phyloP scores from a whole-genome alignment of 1,140 invertebrate genomes.

The Bombus terrestris region DNA sequence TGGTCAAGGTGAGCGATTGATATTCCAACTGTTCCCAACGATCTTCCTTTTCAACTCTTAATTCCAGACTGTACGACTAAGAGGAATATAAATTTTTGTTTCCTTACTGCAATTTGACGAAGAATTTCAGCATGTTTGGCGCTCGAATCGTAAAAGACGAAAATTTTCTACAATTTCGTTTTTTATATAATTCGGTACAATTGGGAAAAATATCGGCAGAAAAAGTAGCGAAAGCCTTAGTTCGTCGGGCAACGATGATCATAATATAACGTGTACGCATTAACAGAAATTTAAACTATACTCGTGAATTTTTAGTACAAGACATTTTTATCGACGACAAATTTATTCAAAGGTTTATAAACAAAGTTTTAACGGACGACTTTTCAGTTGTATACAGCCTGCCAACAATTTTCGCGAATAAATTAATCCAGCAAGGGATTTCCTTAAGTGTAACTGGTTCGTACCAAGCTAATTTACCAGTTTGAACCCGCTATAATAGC shows the following conservation, averaged over 20 bases:
- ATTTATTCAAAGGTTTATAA: background rate
- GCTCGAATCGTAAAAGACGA: no score
- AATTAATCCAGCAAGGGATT: slow-evolving; percentile 28
- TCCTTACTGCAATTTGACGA: no score
- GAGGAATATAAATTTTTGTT: no score
- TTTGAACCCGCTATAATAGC: slow-evolving; percentile 34
- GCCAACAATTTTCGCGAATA: no score
- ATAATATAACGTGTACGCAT: background rate
- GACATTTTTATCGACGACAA: background rate
- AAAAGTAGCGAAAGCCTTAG: background rate
- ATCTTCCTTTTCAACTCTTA: background rate
- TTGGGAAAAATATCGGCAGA: background rate
- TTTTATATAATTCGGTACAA: background rate
- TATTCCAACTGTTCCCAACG: background rate
- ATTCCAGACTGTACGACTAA: no score
- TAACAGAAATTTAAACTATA: background rate
- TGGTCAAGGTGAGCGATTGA: slow-evolving; percentile 77
- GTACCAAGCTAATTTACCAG: slow-evolving; percentile 33
- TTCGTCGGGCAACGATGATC: no score
- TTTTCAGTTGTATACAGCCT: background rate
- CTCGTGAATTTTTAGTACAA: background rate
- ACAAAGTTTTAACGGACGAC: background rate
- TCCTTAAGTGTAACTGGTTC: slow-evolving; percentile 39
- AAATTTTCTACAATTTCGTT: background rate
- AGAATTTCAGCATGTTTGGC: no score